Evolutionary conservation across 1,140 invertebrate genomes (phyloP), one percentile per base, ranked within the genome.

Genomic region (Lycorma delicatula): DNA sequence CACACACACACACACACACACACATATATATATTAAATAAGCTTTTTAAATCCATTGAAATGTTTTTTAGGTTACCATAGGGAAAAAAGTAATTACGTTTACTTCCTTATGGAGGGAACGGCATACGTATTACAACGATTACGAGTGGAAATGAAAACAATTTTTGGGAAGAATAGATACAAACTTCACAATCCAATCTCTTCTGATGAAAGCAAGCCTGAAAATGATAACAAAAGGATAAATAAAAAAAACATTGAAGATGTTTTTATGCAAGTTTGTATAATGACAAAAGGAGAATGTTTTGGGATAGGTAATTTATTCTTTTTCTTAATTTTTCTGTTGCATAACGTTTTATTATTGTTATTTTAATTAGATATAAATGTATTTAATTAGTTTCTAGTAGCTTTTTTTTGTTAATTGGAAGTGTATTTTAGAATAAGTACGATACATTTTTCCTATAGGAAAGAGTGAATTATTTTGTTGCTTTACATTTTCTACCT

Each of bases 291-390:
- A 22, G 41, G 41, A 2, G 41, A 44, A 44, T 44, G 41, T 13
- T 44, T 44, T 44, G 41, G 41, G 3, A 44, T 44, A 20, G 41
- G 41, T 44, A 41, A 41, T 5, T 41, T 41, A 41, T 41, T 34
- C 9, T 34, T 34, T 34, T 9, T 34, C n/a, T n/a, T 34, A n/a
- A 9, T 9, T 9, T 34, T 34, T 9, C n/a, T 34, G n/a, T 34
- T 34, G 9, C n/a, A n/a, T 34, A 34, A 34, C 31, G 9, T 34
- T 9, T 34, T 34, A n/a, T 34, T 34, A n/a, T n/a, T n/a, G n/a
- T n/a, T n/a, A n/a, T n/a, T n/a, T n/a, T n/a, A n/a, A n/a, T n/a
- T n/a, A n/a, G n/a, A n/a, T n/a, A n/a, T n/a, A n/a, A n/a, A n/a
- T n/a, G n/a, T n/a, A n/a, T n/a, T n/a, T n/a, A n/a, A n/a, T n/a